Evolutionary conservation across 2,888 invertebrate genomes (phyloP), one percentile per base, ranked within the genome.

Genomic region (Bellardia pandia): DNA sequence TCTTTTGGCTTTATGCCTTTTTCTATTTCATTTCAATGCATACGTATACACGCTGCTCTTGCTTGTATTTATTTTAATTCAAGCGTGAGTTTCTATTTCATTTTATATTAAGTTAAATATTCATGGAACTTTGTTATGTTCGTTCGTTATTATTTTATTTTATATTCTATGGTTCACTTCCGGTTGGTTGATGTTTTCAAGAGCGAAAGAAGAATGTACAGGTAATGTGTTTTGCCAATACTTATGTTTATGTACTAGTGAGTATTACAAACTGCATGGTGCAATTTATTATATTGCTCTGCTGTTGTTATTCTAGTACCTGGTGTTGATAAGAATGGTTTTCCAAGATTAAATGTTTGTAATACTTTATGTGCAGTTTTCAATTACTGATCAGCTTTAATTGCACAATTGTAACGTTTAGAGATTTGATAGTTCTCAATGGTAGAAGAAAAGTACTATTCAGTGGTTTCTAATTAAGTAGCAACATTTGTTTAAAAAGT

Each of bases 11-110:
- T 75, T 72, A 48, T 78, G 62, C 45, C 53, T 13, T 69, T 76
- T 76, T 76, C 76, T 13, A 13, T 13, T 45, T 45, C 37, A 37
- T 37, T 37, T 37, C 37, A 37, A 37, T 37, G 2, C 37, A 37
- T 37, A 37, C 42, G 13, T 37, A 0, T 8, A n/a, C 60, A 56
- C 60, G 6, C 16, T 48, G 48, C 66, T 62, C 58, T 42, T 40
- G 40, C 62, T 16, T 56, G 23, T 84, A 81, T 87, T 87, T 85
- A 87, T 85, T 87, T 81, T 85, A 87, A 87, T 87, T 85, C 87
- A 85, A 85, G 84, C 84, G 81, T 87, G 87, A 85, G 87, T 87
- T 87, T 87, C 84, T 85, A 87, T 85, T 81, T 85, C 87, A 81
- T 87, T 81, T 83, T 87, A 53, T 87, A 87, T 81, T 75, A 68